Percentiles rank a stretch among this genome's conserved stretches.
phyloP scores from a whole-genome alignment of 2,113 vertebrate genomes.

The Rana temporaria region DNA sequence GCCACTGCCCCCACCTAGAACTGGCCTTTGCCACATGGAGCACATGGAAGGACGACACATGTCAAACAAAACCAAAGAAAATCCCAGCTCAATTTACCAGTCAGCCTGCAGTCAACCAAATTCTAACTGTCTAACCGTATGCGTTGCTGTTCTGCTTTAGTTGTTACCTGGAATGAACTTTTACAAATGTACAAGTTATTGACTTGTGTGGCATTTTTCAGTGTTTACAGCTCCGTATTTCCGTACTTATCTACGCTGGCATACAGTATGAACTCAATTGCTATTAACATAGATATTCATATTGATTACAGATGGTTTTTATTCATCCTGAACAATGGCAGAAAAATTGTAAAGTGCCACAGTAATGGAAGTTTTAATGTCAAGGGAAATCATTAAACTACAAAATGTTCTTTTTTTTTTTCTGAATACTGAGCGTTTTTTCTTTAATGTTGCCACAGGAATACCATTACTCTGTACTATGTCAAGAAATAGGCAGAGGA shows the following conservation, averaged over 20 bases:
- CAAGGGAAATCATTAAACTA: conserved; percentile 25
- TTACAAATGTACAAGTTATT: not conserved
- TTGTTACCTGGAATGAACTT: not conserved
- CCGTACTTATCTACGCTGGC: too few species aligned
- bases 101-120: too few species aligned
- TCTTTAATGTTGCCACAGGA: conserved; percentile 6
- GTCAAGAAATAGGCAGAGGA: conserved; percentile 15
- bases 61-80: too few species aligned
- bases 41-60: too few species aligned
- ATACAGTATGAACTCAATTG: too few species aligned
- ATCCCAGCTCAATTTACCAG: too few species aligned
- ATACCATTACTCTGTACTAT: conserved; percentile 27
- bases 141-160: not conserved
- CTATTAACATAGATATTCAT: conserved; percentile 3
- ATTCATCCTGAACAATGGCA: not conserved
- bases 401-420: conserved; percentile 20
- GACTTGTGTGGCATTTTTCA: not conserved
- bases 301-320: conserved; percentile 26
- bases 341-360: not conserved
- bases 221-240: not conserved
- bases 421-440: conserved; percentile 20
- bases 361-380: conserved; percentile 31
- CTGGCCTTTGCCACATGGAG: too few species aligned
- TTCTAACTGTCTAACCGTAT: too few species aligned
- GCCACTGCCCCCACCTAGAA: too few species aligned